Conservation (phyloP, 2,888 invertebrate species). For the Alcis repandata region DNA sequence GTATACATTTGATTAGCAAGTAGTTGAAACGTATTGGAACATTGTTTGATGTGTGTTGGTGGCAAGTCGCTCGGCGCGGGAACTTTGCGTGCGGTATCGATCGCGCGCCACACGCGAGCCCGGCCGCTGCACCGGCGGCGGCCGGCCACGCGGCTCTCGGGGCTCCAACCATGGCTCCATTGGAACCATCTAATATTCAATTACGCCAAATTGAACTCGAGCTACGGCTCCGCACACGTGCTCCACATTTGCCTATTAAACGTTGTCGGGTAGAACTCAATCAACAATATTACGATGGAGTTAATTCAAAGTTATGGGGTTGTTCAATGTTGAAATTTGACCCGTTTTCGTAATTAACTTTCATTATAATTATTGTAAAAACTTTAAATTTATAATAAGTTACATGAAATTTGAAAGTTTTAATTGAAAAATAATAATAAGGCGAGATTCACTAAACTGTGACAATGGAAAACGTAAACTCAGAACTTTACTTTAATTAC, state of each 20-base stretch:
- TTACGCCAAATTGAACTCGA: conserved; percentile 46
- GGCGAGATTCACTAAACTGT: no score
- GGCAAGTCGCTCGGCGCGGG: conserved; percentile 70
- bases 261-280: conserved; percentile 6
- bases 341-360: conserved; percentile 4
- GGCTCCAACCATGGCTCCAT: conserved; percentile 31
- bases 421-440: no score
- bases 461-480: no score
- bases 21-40: conserved; percentile 12
- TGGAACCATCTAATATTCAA: conserved; percentile 51
- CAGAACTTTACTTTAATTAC: no score
- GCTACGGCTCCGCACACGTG: conserved; percentile 35
- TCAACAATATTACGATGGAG: conserved; percentile 18
- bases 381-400: not conserved
- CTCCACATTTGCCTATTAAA: conserved; percentile 30
- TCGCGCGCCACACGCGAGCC: conserved; percentile 80
- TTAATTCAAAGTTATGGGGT: conserved; percentile 21
- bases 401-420: no score
- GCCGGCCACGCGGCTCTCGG: conserved; percentile 50
- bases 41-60: conserved; percentile 53
- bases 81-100: conserved; percentile 81
- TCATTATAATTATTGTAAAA: not conserved
- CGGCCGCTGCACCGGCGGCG: conserved; percentile 71
- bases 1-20: not conserved
- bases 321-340: not conserved